A percentile compares a stretch with the other conserved stretches of the same genome.
phyloP scores from a whole-genome alignment of 2,888 invertebrate genomes.

The Congeria kusceri region DNA sequence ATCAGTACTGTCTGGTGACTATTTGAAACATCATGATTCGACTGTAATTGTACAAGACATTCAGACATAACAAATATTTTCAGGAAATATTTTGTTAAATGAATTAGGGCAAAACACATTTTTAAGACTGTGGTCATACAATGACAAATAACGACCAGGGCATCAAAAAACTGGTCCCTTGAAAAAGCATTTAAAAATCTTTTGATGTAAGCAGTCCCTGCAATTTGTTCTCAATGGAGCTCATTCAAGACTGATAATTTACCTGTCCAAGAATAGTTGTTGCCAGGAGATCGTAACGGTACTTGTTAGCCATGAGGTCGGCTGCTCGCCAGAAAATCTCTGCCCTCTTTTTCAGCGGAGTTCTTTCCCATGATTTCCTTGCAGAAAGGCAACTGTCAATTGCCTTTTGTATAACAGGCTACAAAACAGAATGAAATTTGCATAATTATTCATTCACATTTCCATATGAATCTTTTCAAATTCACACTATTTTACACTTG shows the following conservation, averaged over 20 bases:
- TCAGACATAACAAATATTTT: no score
- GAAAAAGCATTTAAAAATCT: not conserved
- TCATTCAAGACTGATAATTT: slow-evolving; percentile 15
- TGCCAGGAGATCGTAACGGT: slow-evolving; percentile 95
- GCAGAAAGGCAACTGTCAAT: slow-evolving; percentile 92
- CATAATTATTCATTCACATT: no score
- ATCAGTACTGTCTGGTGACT: no score
- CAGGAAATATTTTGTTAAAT: no score
- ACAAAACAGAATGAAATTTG: not conserved
- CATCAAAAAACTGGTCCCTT: not conserved
- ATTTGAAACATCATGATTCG: no score
- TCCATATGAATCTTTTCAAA: no score
- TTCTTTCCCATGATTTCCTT: slow-evolving; percentile 95
- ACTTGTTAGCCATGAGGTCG: slow-evolving; percentile 94
- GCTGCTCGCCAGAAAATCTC: slow-evolving; percentile 92
- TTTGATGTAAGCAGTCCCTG: not conserved
- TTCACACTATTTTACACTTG: no score
- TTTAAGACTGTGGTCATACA: no score
- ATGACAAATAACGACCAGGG: no score
- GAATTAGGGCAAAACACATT: no score
- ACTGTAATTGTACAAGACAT: no score
- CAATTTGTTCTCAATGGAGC: no score
- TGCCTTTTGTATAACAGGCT: slow-evolving; percentile 91
- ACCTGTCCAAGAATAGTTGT: slow-evolving; percentile 98
- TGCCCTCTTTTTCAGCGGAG: slow-evolving; percentile 92